These are phyloP conservation scores for Odontocolon sp. DNA, from an alignment of 2,888 invertebrate genomes.

Conservation along the genomic window DNA sequence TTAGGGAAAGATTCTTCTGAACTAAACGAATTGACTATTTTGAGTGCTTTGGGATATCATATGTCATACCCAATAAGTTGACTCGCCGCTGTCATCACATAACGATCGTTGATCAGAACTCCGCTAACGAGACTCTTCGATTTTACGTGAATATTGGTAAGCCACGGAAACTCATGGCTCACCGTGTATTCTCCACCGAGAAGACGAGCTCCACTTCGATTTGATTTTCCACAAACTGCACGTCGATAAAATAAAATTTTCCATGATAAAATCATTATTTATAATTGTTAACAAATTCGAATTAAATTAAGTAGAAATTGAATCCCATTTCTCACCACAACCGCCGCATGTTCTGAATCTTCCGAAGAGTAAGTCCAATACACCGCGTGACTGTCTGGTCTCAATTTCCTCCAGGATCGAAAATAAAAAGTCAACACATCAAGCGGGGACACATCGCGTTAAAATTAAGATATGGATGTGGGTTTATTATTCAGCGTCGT, in stretches of 20 bases:
- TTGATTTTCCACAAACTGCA: conserved; percentile 82
- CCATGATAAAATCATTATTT: background rate
- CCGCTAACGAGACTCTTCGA: conserved; percentile 79
- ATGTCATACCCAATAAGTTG: conserved; percentile 81
- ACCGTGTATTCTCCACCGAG: conserved; percentile 82
- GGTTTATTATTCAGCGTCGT: too few relatives aligned
- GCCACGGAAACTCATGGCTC: conserved; percentile 84
- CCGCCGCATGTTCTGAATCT: conserved; percentile 73
- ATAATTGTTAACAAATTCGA: background rate
- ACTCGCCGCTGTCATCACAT: conserved; percentile 83
- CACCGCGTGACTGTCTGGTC: conserved; percentile 67
- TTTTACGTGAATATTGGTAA: conserved; percentile 81
- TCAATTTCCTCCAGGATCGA: background rate
- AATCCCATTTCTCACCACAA: conserved; percentile 70
- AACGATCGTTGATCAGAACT: conserved; percentile 83
- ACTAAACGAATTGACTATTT: conserved; percentile 12
- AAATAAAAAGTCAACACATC: background rate
- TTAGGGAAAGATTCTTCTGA: conserved; percentile 16
- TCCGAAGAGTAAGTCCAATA: conserved; percentile 74
- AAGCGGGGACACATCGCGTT: background rate
- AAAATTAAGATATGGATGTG: too few relatives aligned
- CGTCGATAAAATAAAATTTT: too few relatives aligned
- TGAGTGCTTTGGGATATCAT: background rate
- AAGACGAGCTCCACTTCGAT: conserved; percentile 79
- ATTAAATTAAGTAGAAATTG: conserved; percentile 2